These are phyloP conservation scores for Plumapathes pennacea DNA, from an alignment of 92 coral and sea anemone species.

Conservation along the genomic window DNA sequence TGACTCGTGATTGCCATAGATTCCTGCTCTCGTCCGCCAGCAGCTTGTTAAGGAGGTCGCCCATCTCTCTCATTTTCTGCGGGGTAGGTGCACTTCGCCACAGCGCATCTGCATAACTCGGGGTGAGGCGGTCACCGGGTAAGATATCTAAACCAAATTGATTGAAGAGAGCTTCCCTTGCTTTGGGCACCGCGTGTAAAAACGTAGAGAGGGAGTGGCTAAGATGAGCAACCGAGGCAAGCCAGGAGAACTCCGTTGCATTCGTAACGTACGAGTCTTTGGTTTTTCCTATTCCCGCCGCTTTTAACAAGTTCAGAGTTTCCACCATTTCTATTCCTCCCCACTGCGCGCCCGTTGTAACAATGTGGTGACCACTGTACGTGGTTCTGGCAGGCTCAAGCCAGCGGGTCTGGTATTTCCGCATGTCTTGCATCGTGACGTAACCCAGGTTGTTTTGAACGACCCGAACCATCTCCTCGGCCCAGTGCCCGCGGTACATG, in stretches of 20 bases:
- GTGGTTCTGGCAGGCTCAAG: slow-evolving; percentile 67
- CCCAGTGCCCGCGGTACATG: slow-evolving; percentile 74
- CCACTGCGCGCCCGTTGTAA: slow-evolving; percentile 69
- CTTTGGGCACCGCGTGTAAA: slow-evolving; percentile 52
- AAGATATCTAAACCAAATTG: slow-evolving; percentile 61
- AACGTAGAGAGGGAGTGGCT: slow-evolving; percentile 76
- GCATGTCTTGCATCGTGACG: slow-evolving; percentile 65
- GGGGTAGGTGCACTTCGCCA: slow-evolving; percentile 62
- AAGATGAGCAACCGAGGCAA: slow-evolving; percentile 77
- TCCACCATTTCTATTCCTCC: slow-evolving; percentile 86
- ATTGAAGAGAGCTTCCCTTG: slow-evolving; percentile 39
- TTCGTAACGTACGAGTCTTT: slow-evolving; percentile 71
- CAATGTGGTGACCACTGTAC: slow-evolving; percentile 61
- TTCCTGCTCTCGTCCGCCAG: slow-evolving; percentile 29
- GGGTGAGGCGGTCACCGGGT: slow-evolving; percentile 46
- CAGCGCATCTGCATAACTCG: slow-evolving; percentile 46
- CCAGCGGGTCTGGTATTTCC: slow-evolving; percentile 56
- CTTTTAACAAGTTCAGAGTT: slow-evolving; percentile 62
- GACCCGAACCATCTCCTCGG: slow-evolving; percentile 52
- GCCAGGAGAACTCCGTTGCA: slow-evolving; percentile 62
- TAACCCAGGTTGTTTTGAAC: slow-evolving; percentile 51
- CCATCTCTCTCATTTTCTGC: slow-evolving; percentile 46
- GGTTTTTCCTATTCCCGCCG: slow-evolving; percentile 57
- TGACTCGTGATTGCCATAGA: slow-evolving; percentile 20
- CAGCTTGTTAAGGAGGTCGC: slow-evolving; percentile 62